Evolutionary conservation across 2,888 invertebrate species (phyloP).

Genomic region (Rhingia campestris): DNA sequence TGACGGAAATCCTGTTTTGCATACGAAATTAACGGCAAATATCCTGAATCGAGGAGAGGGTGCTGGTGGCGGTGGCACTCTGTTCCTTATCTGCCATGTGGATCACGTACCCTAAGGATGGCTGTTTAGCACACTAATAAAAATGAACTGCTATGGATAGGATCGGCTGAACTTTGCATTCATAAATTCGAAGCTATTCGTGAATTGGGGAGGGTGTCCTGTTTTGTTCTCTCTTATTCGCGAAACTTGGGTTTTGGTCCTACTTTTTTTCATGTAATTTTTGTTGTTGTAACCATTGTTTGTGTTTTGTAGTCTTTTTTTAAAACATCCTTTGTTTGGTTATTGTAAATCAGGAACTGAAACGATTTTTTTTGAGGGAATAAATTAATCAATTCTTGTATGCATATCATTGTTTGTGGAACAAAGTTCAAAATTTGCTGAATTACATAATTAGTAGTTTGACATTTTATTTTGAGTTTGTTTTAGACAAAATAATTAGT

Average conservation of each 20-base stretch:
- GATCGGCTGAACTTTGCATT: constrained; percentile 70
- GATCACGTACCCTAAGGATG: constrained; percentile 70
- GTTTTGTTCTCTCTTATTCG: constrained; percentile 19
- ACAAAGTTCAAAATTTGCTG: background rate
- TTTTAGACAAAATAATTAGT: too few relatives aligned
- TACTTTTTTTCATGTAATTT: constrained; percentile 5
- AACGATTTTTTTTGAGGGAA: constrained; percentile 21
- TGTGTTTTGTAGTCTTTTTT: constrained; percentile 20
- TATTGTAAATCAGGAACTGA: constrained; percentile 19
- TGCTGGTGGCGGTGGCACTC: background rate
- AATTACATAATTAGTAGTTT: constrained; percentile 20
- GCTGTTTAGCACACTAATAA: constrained; percentile 74
- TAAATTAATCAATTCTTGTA: constrained; percentile 41
- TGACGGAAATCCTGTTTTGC: constrained; percentile 72
- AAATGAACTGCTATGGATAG: constrained; percentile 74
- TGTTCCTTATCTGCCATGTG: constrained; percentile 62
- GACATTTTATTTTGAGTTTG: background rate
- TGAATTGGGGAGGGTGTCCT: constrained; percentile 38
- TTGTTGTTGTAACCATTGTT: constrained; percentile 40
- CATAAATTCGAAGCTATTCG: constrained; percentile 63
- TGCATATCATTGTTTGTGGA: constrained; percentile 1
- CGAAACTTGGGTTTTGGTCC: constrained; percentile 42
- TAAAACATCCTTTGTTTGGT: constrained; percentile 11
- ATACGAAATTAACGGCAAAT: constrained; percentile 72
- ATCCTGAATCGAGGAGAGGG: constrained; percentile 28